These are phyloP conservation scores for Tenthredo mesomela DNA, from an alignment of 2,888 invertebrate genomes.

Conservation along the genomic window DNA sequence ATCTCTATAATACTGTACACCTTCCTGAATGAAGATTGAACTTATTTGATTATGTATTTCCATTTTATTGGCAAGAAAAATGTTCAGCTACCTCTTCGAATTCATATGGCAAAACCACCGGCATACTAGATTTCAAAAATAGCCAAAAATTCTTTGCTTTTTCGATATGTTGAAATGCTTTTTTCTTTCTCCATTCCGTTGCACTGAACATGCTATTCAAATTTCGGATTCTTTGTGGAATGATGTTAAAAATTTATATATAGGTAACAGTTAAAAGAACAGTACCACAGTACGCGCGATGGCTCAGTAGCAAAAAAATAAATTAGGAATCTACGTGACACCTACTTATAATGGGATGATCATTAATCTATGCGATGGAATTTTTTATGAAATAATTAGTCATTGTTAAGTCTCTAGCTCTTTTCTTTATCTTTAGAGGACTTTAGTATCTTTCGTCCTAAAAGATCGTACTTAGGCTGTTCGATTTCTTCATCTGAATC, in stretches of 20 bases:
- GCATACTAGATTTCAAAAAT: background rate
- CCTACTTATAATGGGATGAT: background rate
- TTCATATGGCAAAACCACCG: no score
- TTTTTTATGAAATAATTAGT: background rate
- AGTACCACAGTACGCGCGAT: background rate
- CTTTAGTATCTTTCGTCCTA: constrained; percentile 75
- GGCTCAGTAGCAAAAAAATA: background rate
- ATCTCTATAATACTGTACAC: background rate
- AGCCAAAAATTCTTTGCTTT: background rate
- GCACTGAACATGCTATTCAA: background rate
- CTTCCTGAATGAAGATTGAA: background rate
- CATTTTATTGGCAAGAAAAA: background rate
- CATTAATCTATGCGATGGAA: background rate
- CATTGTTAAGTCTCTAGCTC: constrained; percentile 59
- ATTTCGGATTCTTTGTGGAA: background rate
- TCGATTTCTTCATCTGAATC: constrained; percentile 85
- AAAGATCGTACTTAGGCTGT: constrained; percentile 74
- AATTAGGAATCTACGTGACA: constrained; percentile 1
- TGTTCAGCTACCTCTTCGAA: background rate
- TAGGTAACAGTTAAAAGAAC: background rate
- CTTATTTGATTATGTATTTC: background rate
- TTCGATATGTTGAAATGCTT: no score
- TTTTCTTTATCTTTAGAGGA: constrained; percentile 63
- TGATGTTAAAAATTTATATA: background rate
- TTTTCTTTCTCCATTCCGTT: background rate